phyloP scores from a whole-genome alignment of 2,113 vertebrate genomes.

The Arizona elegans region DNA sequence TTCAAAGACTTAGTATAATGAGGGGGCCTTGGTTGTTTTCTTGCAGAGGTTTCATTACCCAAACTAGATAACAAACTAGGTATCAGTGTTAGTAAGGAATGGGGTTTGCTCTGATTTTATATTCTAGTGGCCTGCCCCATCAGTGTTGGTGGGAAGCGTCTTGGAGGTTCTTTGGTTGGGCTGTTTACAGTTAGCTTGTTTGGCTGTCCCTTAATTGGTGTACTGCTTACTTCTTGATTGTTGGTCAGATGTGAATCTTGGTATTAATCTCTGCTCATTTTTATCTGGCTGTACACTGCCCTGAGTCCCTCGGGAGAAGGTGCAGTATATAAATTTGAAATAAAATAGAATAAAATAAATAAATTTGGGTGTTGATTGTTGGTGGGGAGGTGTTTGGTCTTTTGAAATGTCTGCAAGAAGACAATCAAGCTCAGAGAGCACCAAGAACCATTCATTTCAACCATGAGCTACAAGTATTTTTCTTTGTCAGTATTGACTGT shows the following conservation, averaged over 20 bases:
- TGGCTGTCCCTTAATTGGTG: background rate
- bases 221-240: background rate
- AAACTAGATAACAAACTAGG: background rate
- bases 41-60: background rate
- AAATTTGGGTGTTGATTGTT: background rate
- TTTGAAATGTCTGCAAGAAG: background rate
- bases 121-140: background rate
- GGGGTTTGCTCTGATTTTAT: background rate
- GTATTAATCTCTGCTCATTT: background rate
- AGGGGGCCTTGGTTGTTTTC: background rate
- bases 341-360: no score
- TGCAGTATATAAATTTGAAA: no score
- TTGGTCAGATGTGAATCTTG: background rate
- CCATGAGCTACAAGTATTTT: background rate
- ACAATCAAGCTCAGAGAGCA: background rate
- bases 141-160: background rate
- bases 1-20: background rate
- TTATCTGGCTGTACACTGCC: no score
- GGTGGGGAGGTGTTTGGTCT: background rate
- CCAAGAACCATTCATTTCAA: background rate
- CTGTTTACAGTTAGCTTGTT: background rate
- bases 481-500: background rate
- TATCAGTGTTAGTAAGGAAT: background rate
- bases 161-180: background rate
- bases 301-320: no score